Evolutionary conservation across 2,888 invertebrate genomes (phyloP).

Genomic region (Leuctra nigra): DNA sequence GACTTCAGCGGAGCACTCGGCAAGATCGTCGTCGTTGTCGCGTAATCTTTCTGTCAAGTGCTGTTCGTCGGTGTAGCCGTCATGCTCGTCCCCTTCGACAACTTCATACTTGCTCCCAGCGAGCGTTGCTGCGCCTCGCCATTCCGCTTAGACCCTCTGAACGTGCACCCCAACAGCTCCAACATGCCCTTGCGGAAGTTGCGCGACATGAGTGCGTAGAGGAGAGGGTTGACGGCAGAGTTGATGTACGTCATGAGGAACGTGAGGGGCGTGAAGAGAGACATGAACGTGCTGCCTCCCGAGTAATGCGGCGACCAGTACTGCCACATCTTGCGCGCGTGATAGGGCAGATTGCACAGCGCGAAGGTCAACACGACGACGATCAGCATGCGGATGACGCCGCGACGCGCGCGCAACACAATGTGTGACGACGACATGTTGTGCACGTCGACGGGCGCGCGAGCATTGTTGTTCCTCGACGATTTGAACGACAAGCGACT

Average conservation of each 20-base stretch:
- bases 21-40: too few relatives aligned
- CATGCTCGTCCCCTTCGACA: slow-evolving; percentile 48
- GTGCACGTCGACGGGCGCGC: slow-evolving; percentile 17
- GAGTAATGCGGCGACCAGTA: slow-evolving; percentile 67
- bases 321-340: slow-evolving; percentile 82
- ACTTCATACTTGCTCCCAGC: slow-evolving; percentile 40
- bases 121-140: slow-evolving; percentile 33
- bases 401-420: slow-evolving; percentile 69
- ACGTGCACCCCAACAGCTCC: slow-evolving; percentile 63
- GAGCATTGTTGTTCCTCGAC: background rate
- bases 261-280: slow-evolving; percentile 74
- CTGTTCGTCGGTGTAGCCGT: slow-evolving; percentile 43
- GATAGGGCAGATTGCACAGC: slow-evolving; percentile 82
- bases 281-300: slow-evolving; percentile 64
- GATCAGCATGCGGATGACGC: slow-evolving; percentile 84
- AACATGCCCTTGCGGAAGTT: slow-evolving; percentile 80
- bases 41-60: background rate
- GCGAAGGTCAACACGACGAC: slow-evolving; percentile 85
- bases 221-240: slow-evolving; percentile 82
- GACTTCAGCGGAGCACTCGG: too few relatives aligned
- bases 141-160: slow-evolving; percentile 33
- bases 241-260: slow-evolving; percentile 85
- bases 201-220: slow-evolving; percentile 80
- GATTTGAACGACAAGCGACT: background rate
- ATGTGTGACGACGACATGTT: slow-evolving; percentile 66